Conservation (phyloP, 2,888 invertebrate genomes). For the Clistopyga incitator region DNA sequence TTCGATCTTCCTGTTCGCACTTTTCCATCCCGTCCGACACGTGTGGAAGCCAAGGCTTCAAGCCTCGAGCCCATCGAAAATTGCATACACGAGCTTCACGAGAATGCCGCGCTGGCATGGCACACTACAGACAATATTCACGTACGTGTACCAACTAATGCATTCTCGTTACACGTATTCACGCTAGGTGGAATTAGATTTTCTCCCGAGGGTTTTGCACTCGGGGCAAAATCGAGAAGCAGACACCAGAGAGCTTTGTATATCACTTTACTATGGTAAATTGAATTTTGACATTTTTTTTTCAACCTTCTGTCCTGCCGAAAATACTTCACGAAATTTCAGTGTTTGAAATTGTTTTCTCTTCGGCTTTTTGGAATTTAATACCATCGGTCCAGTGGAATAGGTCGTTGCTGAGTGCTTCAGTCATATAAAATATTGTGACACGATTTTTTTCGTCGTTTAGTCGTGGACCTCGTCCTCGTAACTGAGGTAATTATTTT, state of each 20-base stretch:
- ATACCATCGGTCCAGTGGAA: not conserved
- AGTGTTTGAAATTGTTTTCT: not conserved
- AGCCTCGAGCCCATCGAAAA: slow-evolving; percentile 40
- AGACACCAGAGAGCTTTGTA: slow-evolving; percentile 13
- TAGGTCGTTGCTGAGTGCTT: not conserved
- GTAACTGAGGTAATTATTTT: slow-evolving; percentile 5
- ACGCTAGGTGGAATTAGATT: slow-evolving; percentile 44
- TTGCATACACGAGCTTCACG: slow-evolving; percentile 35
- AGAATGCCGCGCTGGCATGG: slow-evolving; percentile 7
- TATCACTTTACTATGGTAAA: not conserved
- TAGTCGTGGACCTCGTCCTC: not conserved
- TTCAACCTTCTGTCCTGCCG: not conserved
- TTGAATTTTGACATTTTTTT: slow-evolving; percentile 13
- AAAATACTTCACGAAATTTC: not conserved
- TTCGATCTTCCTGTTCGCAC: slow-evolving; percentile 2
- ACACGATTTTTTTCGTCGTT: not conserved
- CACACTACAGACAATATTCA: slow-evolving; percentile 5
- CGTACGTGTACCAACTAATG: slow-evolving; percentile 36
- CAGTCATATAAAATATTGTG: not conserved
- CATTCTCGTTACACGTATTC: slow-evolving; percentile 52
- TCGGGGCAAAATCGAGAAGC: slow-evolving; percentile 24
- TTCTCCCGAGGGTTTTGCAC: slow-evolving; percentile 18
- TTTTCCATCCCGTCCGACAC: slow-evolving; percentile 9
- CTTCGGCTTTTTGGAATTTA: not conserved
- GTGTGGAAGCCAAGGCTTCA: slow-evolving; percentile 2